Evolutionary conservation across 2,797 vertebrate species (phyloP), one percentile per base, ranked within the genome.

Genomic region (Fistularia commersonii): DNA sequence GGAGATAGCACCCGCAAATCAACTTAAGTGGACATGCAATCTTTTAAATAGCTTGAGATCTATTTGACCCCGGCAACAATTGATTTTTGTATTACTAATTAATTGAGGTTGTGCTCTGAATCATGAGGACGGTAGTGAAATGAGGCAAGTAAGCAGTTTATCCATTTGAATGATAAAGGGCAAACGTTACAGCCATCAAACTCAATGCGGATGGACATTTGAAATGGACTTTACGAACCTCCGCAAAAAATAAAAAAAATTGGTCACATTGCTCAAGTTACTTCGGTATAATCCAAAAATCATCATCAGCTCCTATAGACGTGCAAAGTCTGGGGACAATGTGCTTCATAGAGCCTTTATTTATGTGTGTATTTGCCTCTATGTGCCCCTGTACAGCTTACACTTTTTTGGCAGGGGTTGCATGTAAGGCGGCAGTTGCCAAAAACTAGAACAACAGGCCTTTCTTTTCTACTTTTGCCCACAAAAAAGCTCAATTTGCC

Each of bases 1-100:
- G 0, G 11, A 76, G 74, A 76, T 72, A 77, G 74, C 60, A 4
- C 51, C 61, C 39, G 33, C 71, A 82, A 82, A 78, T 81, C 69
- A 78, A 52, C 66, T 64, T 66, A 69, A 69, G 72, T 56, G 46
- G 68, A 69, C 45, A 9, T 66, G 67, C 66, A 75, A 69, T 81
- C 73, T 77, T 62, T 78, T 54, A 66, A 81, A 81, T 45, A 61
- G 62, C 66, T 71, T 11, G 31, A 15, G 39, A 74, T 77, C 66
- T 55, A 53, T 54, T 74, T 72, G 79, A 85, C 76, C 75, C 46
- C 8, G 69, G 80, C 71, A 33, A 9, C 58, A 8, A 83, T 85
- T 80, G 76, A 83, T 80, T 74, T 66, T 66, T 12, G 42, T 72
- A 56, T 76, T 45, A 54, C 59, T 77, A 83, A 81, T 85, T 75